Evolutionary conservation across 2,888 invertebrate genomes (phyloP), one percentile per base, ranked within the genome.

Genomic region (Eugnorisma glareosa): DNA sequence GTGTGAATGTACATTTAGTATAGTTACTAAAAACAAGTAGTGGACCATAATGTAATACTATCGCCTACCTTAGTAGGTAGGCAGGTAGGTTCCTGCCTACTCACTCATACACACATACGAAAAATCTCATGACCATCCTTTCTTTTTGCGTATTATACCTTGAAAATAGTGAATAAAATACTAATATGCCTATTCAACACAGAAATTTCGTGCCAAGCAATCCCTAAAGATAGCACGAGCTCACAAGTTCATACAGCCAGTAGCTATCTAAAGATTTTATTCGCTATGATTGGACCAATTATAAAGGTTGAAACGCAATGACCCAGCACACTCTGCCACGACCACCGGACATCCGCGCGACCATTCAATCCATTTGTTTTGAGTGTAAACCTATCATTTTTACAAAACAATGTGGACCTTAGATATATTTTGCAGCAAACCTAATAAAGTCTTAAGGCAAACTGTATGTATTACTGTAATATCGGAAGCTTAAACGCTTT

Each of bases 231-330:
- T 66, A 51, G 7, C 31, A 54, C 13, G 37, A 48, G 21, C 11
- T 43, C 67, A 57, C 54, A 40, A 77, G 15, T 68, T 43, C 28
- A 35, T 21, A 3, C 35, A 61, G 61, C 7, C 57, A 28, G 57
- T 28, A 57, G 24, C 28, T 43, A 76, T 54, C 40, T 37, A 69
- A n/a, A 69, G 64, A 80, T 59, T 83, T 63, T 71, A 83, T 83
- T 78, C 57, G 71, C 66, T 81, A 77, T 78, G 78, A 81, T 83
- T 83, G 79, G 67, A 71, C 78, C 81, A 81, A 81, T 83, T 81
- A 67, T 63, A 83, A 67, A 81, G 79, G 83, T 83, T 83, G 61
- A 48, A 54, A 63, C 67, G 61, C 67, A 70, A 81, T 57, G 78
- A 78, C 71, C 83, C 48, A 61, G 35, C 69, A 77, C 43, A 61